These are phyloP conservation scores for Tuta absoluta DNA, from an alignment of 2,888 invertebrate genomes.

Conservation along the genomic window DNA sequence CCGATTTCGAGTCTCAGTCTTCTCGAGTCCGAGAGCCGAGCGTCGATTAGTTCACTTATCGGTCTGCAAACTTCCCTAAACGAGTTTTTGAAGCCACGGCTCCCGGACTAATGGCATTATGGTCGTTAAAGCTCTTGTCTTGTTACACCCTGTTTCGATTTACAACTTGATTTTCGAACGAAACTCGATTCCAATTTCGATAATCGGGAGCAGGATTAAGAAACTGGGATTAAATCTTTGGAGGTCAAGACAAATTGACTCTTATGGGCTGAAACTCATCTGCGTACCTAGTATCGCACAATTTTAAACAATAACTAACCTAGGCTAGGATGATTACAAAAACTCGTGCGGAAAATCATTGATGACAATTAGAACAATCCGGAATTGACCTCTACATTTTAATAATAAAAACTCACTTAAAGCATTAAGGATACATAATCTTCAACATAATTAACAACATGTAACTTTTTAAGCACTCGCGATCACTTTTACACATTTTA, in stretches of 20 bases:
- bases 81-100: constrained; percentile 54
- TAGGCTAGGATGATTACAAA: too few species aligned
- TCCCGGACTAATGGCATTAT: constrained; percentile 59
- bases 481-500: too few species aligned
- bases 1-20: background rate
- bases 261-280: background rate
- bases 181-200: constrained; percentile 36
- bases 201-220: constrained; percentile 23
- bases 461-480: too few species aligned
- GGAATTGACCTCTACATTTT: too few species aligned
- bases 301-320: too few species aligned
- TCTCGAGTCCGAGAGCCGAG: constrained; percentile 47
- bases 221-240: constrained; percentile 25
- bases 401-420: too few species aligned
- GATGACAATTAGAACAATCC: too few species aligned
- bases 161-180: constrained; percentile 52
- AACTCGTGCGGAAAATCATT: too few species aligned
- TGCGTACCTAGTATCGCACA: background rate
- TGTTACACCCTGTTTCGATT: constrained; percentile 51
- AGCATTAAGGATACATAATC: too few species aligned
- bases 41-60: constrained; percentile 60
- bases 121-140: constrained; percentile 58
- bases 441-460: too few species aligned
- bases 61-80: constrained; percentile 67
- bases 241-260: background rate